Conservation (phyloP, 64 coral and sea anemone species). For the Actinia tenebrosa region DNA sequence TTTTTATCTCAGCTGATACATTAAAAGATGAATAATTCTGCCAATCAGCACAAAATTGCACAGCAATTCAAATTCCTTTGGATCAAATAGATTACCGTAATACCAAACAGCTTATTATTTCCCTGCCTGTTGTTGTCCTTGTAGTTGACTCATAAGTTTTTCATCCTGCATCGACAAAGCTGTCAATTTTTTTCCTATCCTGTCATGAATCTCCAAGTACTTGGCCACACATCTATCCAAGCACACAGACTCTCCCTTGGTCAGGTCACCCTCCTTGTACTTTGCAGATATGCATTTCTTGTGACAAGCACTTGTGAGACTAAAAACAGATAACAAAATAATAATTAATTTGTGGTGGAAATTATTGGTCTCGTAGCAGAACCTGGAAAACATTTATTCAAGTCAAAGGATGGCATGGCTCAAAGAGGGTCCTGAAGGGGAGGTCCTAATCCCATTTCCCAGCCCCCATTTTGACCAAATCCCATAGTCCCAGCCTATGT, state of each 20-base stretch:
- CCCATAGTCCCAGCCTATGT: too few species aligned
- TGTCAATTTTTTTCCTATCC: constrained; percentile 98
- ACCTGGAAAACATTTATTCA: too few species aligned
- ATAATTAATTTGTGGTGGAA: not conserved
- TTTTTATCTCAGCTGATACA: not conserved
- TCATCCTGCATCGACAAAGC: constrained; percentile 98
- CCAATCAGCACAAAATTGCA: not conserved
- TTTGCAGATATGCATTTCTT: constrained; percentile 99
- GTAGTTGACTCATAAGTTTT: constrained; percentile 93
- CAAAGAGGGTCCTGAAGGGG: too few species aligned
- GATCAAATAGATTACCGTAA: not conserved
- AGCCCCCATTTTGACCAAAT: too few species aligned
- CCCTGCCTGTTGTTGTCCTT: constrained; percentile 71
- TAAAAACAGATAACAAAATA: constrained; percentile 6
- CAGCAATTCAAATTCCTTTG: not conserved
- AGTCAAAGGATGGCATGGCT: too few species aligned
- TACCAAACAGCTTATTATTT: constrained; percentile 19
- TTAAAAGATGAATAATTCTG: not conserved
- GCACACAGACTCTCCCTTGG: constrained; percentile 97
- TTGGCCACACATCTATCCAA: constrained; percentile 98
- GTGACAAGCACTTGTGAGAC: constrained; percentile 89
- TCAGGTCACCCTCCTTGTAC: constrained; percentile 98
- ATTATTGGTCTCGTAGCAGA: too few species aligned
- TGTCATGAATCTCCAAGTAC: constrained; percentile 97
- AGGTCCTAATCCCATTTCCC: too few species aligned